These are phyloP conservation scores for Chaetoderma sp. DNA, from an alignment of 2,888 invertebrate species.

Conservation along the genomic window DNA sequence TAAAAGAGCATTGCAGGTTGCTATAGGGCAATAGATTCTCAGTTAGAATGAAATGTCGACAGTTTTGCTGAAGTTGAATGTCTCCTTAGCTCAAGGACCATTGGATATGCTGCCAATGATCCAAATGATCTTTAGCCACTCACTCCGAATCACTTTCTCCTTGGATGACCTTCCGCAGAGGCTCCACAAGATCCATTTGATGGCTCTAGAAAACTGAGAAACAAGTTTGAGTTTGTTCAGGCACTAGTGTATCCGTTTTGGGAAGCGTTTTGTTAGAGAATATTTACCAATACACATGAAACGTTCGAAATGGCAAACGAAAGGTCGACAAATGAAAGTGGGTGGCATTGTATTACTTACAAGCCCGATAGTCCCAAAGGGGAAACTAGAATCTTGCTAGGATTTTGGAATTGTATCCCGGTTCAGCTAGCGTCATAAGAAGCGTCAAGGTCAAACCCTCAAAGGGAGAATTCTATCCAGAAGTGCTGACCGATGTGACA, in stretches of 20 bases:
- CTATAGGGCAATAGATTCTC: neutral
- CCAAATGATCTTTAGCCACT: slow-evolving; percentile 3
- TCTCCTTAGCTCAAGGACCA: neutral
- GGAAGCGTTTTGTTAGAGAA: neutral
- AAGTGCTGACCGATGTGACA: neutral
- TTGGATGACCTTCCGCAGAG: neutral
- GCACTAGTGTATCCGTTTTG: neutral
- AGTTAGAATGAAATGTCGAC: neutral
- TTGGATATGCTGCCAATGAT: neutral
- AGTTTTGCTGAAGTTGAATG: neutral
- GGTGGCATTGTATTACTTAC: neutral
- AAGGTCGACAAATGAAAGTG: neutral
- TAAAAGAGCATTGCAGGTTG: neutral
- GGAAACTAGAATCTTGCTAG: neutral
- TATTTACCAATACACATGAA: neutral
- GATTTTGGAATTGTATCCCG: neutral
- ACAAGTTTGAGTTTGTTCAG: neutral
- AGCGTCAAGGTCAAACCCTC: neutral
- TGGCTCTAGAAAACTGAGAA: neutral
- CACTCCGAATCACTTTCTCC: slow-evolving; percentile 10
- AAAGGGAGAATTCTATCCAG: neutral
- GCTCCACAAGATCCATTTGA: slow-evolving; percentile 5
- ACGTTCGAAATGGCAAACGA: neutral
- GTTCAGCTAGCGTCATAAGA: neutral
- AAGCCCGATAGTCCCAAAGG: neutral